These are phyloP conservation scores for Meganola albula DNA, from an alignment of 2,888 invertebrate species.

Conservation along the genomic window DNA sequence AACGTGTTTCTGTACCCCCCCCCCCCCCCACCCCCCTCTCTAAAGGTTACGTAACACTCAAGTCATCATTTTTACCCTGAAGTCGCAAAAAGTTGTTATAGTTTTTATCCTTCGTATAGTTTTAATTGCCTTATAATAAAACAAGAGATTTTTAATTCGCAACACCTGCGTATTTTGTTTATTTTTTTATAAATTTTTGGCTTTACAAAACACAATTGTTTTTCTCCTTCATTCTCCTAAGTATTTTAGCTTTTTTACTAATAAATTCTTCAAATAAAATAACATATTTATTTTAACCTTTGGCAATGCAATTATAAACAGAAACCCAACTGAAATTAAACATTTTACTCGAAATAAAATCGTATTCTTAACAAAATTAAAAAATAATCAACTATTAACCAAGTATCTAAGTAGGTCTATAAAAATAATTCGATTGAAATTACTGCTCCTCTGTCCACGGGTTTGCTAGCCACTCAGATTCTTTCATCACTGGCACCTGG, in stretches of 20 bases:
- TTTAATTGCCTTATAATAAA: slow-evolving; percentile 9
- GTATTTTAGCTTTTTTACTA: slow-evolving; percentile 12
- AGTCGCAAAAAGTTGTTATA: too few relatives aligned
- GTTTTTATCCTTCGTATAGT: slow-evolving; percentile 13
- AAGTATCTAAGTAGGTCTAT: slow-evolving; percentile 19
- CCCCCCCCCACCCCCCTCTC: neutral
- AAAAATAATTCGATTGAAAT: slow-evolving; percentile 18
- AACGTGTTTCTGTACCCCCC: neutral
- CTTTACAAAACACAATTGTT: slow-evolving; percentile 8
- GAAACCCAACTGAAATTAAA: slow-evolving; percentile 11
- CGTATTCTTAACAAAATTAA: slow-evolving; percentile 20
- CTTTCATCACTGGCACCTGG: slow-evolving; percentile 21
- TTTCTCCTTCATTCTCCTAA: slow-evolving; percentile 11
- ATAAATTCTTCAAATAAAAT: slow-evolving; percentile 20
- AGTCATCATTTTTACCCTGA: neutral
- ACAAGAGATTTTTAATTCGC: slow-evolving; percentile 5
- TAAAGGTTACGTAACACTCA: neutral
- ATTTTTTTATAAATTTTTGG: slow-evolving; percentile 12
- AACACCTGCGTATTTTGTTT: too few relatives aligned
- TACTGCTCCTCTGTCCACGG: slow-evolving; percentile 18
- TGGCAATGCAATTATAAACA: slow-evolving; percentile 17
- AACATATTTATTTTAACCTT: slow-evolving; percentile 14
- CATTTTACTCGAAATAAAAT: slow-evolving; percentile 21
- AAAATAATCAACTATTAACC: slow-evolving; percentile 17
- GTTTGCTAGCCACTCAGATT: slow-evolving; percentile 8